A percentile compares a stretch with the other conserved stretches of the same genome.
Evolutionary conservation across 2,797 vertebrate genomes (phyloP).

Genomic region (Hippopotamyrus pictus): DNA sequence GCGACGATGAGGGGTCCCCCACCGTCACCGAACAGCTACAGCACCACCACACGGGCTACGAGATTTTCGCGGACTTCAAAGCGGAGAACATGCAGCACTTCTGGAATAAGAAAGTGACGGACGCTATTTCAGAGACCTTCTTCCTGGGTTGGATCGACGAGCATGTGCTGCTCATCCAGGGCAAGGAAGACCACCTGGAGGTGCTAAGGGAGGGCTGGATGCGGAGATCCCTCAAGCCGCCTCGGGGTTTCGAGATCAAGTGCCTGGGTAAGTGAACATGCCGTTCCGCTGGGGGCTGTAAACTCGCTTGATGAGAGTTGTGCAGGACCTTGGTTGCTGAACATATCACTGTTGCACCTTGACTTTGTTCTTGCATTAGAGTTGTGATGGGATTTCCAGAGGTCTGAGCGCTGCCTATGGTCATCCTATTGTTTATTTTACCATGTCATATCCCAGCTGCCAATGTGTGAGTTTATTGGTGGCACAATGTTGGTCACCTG

Average conservation of each 20-base stretch:
- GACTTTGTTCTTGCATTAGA: neutral
- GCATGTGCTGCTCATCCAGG: conserved; percentile 89
- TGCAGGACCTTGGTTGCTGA: neutral
- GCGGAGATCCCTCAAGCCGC: conserved; percentile 81
- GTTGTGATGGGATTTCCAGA: neutral
- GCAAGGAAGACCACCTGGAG: conserved; percentile 89
- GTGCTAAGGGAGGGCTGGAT: conserved; percentile 89
- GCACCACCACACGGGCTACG: conserved; percentile 84
- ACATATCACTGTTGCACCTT: neutral
- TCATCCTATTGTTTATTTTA: neutral
- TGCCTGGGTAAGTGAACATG: conserved; percentile 74
- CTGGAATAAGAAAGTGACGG: conserved; percentile 84
- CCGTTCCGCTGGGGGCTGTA: no score
- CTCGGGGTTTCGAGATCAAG: conserved; percentile 86
- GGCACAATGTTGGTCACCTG: neutral
- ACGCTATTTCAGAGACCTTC: conserved; percentile 85
- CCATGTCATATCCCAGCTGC: neutral
- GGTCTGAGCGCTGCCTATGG: neutral
- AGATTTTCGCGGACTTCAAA: conserved; percentile 96
- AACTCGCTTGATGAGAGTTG: neutral
- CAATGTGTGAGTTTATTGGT: neutral
- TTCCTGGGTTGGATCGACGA: conserved; percentile 97
- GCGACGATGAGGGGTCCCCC: conserved; percentile 37
- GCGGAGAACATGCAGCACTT: conserved; percentile 87
- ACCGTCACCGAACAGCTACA: conserved; percentile 62